phyloP scores from a whole-genome alignment of 64 coral and sea anemone species.

The Stylophora pistillata region DNA sequence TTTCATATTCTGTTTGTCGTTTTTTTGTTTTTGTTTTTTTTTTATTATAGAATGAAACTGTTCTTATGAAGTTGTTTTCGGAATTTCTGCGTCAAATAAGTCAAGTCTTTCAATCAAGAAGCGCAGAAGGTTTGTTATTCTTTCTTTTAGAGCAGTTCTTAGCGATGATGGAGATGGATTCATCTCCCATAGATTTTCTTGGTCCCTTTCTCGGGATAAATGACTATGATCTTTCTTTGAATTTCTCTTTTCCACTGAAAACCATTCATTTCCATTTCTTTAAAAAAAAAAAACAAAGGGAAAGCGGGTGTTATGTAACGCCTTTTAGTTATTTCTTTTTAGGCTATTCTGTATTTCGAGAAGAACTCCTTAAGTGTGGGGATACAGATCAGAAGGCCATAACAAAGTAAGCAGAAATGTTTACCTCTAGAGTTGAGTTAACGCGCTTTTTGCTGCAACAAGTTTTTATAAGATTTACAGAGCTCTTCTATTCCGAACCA shows the following conservation, averaged over 20 bases:
- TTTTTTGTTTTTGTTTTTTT: neutral
- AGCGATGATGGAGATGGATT: no score
- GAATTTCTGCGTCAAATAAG: conserved; percentile 39
- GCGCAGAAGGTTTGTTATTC: neutral
- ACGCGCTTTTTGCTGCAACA: neutral
- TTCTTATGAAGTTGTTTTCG: conserved; percentile 25
- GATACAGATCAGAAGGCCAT: conserved; percentile 51
- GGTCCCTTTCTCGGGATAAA: no score
- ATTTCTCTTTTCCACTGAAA: no score
- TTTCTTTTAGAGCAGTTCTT: no score
- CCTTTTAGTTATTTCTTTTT: neutral
- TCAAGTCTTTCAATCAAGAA: conserved; percentile 31
- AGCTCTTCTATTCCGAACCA: no score
- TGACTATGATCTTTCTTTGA: no score
- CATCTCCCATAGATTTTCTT: no score
- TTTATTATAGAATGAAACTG: conserved; percentile 28
- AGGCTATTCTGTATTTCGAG: conserved; percentile 37
- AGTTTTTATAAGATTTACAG: no score
- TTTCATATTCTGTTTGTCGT: neutral
- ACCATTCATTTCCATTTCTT: neutral
- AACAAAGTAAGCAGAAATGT: conserved; percentile 26
- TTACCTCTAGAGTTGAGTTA: neutral
- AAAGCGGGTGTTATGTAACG: neutral
- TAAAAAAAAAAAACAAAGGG: neutral
- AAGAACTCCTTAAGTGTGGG: conserved; percentile 39